Evolutionary conservation across 1,140 invertebrate species (phyloP).

Genomic region (Tetraneura akinire): DNA sequence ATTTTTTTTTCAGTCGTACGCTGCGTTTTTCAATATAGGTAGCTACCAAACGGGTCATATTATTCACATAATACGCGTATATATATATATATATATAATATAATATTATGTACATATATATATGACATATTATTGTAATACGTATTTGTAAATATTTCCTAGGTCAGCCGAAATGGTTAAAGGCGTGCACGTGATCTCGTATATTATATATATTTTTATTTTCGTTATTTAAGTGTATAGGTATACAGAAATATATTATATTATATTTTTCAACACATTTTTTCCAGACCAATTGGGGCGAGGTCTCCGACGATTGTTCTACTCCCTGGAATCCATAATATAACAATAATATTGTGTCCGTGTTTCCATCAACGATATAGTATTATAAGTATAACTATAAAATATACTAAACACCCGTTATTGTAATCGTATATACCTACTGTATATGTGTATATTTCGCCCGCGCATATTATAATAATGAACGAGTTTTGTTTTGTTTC

Average conservation of each 20-base stretch:
- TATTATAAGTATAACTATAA: too few relatives aligned
- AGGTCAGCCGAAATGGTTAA: constrained; percentile 24
- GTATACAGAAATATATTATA: background rate
- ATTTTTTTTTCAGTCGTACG: background rate
- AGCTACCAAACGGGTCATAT: background rate
- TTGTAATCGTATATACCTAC: too few relatives aligned
- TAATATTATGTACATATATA: too few relatives aligned
- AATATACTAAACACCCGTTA: too few relatives aligned
- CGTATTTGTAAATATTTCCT: background rate
- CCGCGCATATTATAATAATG: too few relatives aligned
- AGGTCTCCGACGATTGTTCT: constrained; percentile 40
- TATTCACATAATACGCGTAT: too few relatives aligned
- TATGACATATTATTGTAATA: too few relatives aligned
- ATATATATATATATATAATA: too few relatives aligned
- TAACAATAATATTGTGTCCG: background rate
- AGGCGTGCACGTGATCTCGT: background rate
- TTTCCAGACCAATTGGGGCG: constrained; percentile 38
- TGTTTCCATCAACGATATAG: background rate
- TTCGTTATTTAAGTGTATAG: background rate
- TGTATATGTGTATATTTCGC: too few relatives aligned
- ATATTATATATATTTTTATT: background rate
- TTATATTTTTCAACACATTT: constrained; percentile 45
- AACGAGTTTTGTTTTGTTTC: too few relatives aligned
- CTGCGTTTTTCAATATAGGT: background rate
- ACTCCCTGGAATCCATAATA: constrained; percentile 36